A percentile compares a stretch with the other conserved stretches of the same genome.
Conservation (phyloP, 2,113 vertebrate species). For the Chascanopsetta lugubris region DNA sequence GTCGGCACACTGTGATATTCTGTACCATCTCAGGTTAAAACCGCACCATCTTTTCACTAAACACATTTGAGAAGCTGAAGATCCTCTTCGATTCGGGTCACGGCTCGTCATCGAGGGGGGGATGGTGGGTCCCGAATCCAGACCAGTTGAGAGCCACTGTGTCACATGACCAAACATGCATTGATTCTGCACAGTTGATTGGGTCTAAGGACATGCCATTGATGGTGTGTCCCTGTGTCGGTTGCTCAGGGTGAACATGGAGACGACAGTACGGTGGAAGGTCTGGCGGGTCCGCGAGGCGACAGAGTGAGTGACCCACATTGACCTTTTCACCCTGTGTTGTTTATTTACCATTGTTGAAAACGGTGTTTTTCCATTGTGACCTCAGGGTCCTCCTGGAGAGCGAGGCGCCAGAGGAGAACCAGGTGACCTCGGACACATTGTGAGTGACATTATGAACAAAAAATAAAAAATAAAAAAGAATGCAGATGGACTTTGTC, state of each 20-base stretch:
- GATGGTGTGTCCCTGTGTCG: slow-evolving; percentile 11
- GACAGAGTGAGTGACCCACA: slow-evolving; percentile 88
- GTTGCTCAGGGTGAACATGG: slow-evolving; percentile 90
- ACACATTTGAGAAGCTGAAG: no score
- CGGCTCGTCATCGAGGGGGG: no score
- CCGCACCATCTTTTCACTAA: no score
- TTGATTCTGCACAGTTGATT: slow-evolving; percentile 35
- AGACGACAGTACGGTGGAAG: slow-evolving; percentile 90
- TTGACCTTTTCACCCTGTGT: neutral
- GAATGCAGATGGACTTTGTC: neutral
- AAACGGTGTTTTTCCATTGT: neutral
- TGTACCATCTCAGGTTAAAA: no score
- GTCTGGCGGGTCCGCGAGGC: slow-evolving; percentile 89
- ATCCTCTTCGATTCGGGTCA: no score
- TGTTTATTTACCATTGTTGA: no score
- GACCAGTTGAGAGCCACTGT: no score
- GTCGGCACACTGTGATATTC: no score
- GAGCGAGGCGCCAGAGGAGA: slow-evolving; percentile 89
- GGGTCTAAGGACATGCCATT: slow-evolving; percentile 6
- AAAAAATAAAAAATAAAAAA: neutral
- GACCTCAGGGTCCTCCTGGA: slow-evolving; percentile 86
- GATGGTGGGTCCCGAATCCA: no score
- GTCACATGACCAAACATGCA: slow-evolving; percentile 32
- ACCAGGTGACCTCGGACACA: slow-evolving; percentile 89
- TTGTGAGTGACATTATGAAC: slow-evolving; percentile 90